Evolutionary conservation across 2,797 vertebrate genomes (phyloP), one percentile per base, ranked within the genome.

Genomic region (Characodon lateralis): DNA sequence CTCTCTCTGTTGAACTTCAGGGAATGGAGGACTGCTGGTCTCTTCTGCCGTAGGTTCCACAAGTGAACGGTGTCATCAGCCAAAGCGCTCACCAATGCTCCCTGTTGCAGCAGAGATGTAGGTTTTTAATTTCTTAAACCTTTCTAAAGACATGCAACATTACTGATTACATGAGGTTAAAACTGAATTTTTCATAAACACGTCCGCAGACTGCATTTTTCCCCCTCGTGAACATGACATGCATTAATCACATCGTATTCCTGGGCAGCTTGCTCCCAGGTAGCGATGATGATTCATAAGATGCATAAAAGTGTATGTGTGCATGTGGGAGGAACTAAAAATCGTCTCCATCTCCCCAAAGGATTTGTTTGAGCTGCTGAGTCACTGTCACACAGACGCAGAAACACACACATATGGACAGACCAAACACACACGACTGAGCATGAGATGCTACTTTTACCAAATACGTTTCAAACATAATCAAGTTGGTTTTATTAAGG

Each of bases 21-120:
- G 7, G 98, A 99, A 92, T 99, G 98, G 82, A 99, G 95, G 88
- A 99, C 96, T 83, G 98, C 98, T 51, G 98, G 98, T 92, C 98
- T 97, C 94, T 99, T 99, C 91, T 99, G 98, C 94, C 98, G 96
- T 90, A 99, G 95, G 93, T 99, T 99, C 98, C 98, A 99, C 88
- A 99, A 93, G 88, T 99, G 98, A 87, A 99, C 94, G 31, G 95
- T 99, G 91, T 99, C 98, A 75, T 99, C 98, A 74, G 98, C 96
- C 96, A 98, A 96, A 95, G 97, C 98, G 85, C 97, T 99, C 95
- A 99, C 98, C 88, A 99, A 96, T 78, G 98, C 98, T 94, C 98
- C 98, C 98, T 99, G 85, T 84, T 24, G 63, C 0, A 76, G 28
- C 61, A 77, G 51, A 82, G n/a, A 14, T 55, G 56, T 2, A 53